Evolutionary conservation across 2,113 vertebrate species (phyloP).

Genomic region (Okapia johnstoni): DNA sequence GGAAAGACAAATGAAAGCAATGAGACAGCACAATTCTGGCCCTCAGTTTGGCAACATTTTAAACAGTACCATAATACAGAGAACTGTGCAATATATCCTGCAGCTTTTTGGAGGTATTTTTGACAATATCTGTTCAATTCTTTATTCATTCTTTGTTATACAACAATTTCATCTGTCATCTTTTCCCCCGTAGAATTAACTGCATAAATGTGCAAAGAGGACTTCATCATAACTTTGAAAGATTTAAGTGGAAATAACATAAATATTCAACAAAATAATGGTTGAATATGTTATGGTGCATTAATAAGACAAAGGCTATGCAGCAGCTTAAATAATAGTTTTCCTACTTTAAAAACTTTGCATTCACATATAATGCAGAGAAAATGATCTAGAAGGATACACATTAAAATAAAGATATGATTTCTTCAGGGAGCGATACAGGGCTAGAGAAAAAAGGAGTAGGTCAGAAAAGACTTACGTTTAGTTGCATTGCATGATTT

Average conservation of each 20-base stretch:
- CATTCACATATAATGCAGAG: background rate
- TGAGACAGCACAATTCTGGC: background rate
- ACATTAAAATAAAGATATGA: background rate
- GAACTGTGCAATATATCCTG: background rate
- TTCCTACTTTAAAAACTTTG: background rate
- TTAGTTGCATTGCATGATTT: background rate
- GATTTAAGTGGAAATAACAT: background rate
- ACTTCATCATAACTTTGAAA: background rate
- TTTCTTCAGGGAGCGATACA: background rate
- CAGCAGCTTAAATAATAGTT: background rate
- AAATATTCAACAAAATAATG: background rate
- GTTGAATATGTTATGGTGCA: background rate
- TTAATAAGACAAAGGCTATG: background rate
- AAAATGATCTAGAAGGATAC: background rate
- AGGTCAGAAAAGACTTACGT: background rate
- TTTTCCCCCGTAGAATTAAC: background rate
- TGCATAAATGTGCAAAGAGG: background rate
- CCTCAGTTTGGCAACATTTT: background rate
- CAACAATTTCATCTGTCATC: background rate
- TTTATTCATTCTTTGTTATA: background rate
- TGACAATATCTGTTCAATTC: background rate
- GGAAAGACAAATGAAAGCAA: background rate
- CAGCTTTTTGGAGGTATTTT: background rate
- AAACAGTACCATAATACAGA: background rate
- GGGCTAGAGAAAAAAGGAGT: rapidly evolving